Percentiles rank a stretch among this genome's conserved stretches.
Evolutionary conservation across 2,113 vertebrate species (phyloP).

Genomic region (Bubalus kerabau): DNA sequence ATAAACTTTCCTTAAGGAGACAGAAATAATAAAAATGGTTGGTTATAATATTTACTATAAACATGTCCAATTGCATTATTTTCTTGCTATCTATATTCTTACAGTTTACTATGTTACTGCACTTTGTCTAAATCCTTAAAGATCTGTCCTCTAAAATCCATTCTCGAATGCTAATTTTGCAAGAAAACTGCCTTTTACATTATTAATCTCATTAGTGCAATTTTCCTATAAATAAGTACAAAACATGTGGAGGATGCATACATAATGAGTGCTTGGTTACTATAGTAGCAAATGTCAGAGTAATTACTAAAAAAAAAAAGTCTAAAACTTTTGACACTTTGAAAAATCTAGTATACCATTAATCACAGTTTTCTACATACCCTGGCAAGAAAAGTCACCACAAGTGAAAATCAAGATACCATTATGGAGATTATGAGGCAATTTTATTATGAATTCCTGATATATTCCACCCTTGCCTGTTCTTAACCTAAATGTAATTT

Average conservation of each 20-base stretch:
- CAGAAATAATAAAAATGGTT: constrained; percentile 22
- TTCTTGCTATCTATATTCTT: constrained; percentile 25
- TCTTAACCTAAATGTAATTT: constrained; percentile 73
- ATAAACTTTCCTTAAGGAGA: not conserved
- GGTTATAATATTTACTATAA: constrained; percentile 31
- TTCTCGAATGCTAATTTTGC: constrained; percentile 9
- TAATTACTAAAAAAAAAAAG: not conserved
- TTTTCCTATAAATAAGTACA: constrained; percentile 63
- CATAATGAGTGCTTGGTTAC: constrained; percentile 35
- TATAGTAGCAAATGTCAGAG: constrained; percentile 45
- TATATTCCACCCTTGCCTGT: constrained; percentile 83
- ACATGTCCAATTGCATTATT: not conserved
- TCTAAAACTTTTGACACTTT: not conserved
- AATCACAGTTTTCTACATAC: constrained; percentile 38
- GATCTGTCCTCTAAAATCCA: constrained; percentile 30
- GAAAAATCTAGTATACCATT: not conserved
- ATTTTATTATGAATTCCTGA: constrained; percentile 33
- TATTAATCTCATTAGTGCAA: constrained; percentile 50
- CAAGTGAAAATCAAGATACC: constrained; percentile 20
- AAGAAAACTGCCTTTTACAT: constrained; percentile 48
- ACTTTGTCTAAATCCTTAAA: constrained; percentile 36
- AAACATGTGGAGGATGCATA: constrained; percentile 53
- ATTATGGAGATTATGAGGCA: not conserved
- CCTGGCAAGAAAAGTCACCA: not conserved
- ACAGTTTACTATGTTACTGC: constrained; percentile 7